These are phyloP conservation scores for Pelmatolapia mariae DNA, from an alignment of 2,113 vertebrate genomes.

Conservation along the genomic window DNA sequence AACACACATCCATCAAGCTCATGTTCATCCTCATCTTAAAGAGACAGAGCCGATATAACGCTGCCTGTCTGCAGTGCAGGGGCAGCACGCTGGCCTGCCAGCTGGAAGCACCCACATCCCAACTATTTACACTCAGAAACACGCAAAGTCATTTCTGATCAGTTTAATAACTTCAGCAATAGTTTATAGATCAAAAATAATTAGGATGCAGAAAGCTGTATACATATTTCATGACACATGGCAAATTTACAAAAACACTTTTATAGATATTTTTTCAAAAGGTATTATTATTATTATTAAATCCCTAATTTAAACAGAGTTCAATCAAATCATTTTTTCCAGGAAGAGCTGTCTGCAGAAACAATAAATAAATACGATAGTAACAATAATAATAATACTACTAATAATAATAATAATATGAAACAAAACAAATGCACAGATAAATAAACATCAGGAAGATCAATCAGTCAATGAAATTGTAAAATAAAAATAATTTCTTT, in stretches of 20 bases:
- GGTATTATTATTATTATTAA: neutral
- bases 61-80: neutral
- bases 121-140: fast-evolving
- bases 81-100: neutral
- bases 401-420: fast-evolving
- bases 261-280: neutral
- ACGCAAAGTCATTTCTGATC: neutral
- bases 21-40: neutral
- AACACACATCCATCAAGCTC: neutral
- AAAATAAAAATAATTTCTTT: neutral
- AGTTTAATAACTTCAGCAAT: neutral
- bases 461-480: neutral
- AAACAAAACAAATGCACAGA: fast-evolving
- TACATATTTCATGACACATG: neutral
- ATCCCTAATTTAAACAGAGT: neutral
- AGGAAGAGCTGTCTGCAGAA: neutral
- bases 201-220: fast-evolving
- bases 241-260: neutral
- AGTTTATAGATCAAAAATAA: neutral
- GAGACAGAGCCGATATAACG: neutral
- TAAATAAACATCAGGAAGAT: fast-evolving
- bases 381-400: fast-evolving
- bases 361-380: neutral
- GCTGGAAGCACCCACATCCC: neutral
- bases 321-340: fast-evolving